phyloP scores from a whole-genome alignment of 2,113 vertebrate genomes.

The Sula dactylatra region DNA sequence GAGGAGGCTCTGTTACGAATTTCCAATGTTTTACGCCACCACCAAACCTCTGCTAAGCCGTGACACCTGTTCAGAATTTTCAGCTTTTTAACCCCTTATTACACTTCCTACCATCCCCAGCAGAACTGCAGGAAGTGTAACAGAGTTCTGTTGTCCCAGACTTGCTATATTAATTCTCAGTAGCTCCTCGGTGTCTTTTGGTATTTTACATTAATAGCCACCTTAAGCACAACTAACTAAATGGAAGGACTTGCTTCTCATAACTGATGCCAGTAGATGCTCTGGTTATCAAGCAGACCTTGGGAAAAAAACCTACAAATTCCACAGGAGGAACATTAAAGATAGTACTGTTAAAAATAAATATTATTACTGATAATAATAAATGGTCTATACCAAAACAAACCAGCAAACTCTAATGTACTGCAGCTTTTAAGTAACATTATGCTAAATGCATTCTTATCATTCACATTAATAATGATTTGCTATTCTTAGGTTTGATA shows the following conservation, averaged over 20 bases:
- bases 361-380: background rate
- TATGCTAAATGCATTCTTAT: background rate
- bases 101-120: background rate
- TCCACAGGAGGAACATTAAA: background rate
- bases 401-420: background rate
- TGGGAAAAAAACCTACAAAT: background rate
- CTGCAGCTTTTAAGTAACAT: background rate
- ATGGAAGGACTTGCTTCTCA: background rate
- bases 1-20: slow-evolving; percentile 56
- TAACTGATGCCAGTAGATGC: background rate
- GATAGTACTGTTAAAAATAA: background rate
- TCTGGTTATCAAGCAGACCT: background rate
- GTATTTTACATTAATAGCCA: background rate
- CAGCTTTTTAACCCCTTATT: slow-evolving; percentile 53
- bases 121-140: background rate
- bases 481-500: background rate
- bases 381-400: background rate
- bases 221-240: background rate
- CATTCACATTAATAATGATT: background rate
- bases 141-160: background rate
- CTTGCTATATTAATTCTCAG: background rate
- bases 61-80: slow-evolving; percentile 66
- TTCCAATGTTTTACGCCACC: slow-evolving; percentile 55
- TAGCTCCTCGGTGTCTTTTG: background rate
- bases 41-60: slow-evolving; percentile 13